Evolutionary conservation across 2,797 vertebrate genomes (phyloP).

Genomic region (Onychomys torridus): DNA sequence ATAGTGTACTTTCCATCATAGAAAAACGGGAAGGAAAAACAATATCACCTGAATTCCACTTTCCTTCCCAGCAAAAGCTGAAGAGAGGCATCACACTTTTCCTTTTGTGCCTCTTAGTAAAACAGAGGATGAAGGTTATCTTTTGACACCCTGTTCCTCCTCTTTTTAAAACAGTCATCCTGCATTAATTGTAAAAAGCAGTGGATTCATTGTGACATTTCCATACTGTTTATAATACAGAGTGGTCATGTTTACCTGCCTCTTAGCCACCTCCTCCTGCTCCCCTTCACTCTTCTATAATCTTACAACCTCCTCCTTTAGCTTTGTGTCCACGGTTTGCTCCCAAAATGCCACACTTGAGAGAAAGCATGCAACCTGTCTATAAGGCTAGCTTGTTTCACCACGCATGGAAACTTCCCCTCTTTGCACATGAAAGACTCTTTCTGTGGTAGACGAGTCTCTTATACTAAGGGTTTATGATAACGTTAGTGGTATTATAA

Average conservation of each 20-base stretch:
- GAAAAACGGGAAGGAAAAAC: constrained; percentile 7
- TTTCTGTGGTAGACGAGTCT: not conserved
- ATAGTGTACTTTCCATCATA: not conserved
- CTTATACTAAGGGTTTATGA: not conserved
- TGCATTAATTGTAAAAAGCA: not conserved
- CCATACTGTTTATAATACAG: not conserved
- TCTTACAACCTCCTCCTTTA: not conserved
- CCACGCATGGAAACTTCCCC: not conserved
- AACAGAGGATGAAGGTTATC: not conserved
- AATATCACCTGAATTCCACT: not conserved
- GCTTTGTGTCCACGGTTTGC: not conserved
- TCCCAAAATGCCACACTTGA: not conserved
- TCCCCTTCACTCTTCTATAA: too few species aligned
- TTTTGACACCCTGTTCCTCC: not conserved
- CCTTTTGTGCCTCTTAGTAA: not conserved
- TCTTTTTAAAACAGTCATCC: not conserved
- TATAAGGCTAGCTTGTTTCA: not conserved
- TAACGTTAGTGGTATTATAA: not conserved
- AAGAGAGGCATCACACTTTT: not conserved
- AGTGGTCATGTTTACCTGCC: not conserved
- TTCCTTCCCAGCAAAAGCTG: not conserved
- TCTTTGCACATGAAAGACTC: not conserved
- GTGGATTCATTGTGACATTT: not conserved
- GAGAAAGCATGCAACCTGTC: not conserved
- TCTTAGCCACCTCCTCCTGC: not conserved